These are phyloP conservation scores for Heliconius nattereri DNA, from an alignment of 1,140 invertebrate species.

Conservation along the genomic window DNA sequence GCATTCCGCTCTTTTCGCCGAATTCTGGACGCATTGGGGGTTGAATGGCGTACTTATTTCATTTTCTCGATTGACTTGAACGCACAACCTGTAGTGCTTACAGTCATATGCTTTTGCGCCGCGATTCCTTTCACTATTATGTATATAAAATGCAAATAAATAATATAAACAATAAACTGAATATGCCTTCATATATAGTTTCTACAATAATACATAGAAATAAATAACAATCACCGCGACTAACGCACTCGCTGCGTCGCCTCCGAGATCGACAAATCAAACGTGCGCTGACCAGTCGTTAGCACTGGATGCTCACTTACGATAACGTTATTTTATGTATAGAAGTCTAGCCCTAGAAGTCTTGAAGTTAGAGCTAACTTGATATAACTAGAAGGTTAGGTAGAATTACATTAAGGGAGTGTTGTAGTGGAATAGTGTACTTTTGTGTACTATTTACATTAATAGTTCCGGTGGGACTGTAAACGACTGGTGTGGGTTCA, in stretches of 20 bases:
- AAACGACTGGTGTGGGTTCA: no score
- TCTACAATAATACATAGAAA: background rate
- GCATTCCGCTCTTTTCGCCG: no score
- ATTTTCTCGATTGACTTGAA: background rate
- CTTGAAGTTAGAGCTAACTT: background rate
- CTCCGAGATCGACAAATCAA: background rate
- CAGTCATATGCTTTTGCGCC: background rate
- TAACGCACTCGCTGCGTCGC: background rate
- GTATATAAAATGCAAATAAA: no score
- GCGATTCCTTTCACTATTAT: no score
- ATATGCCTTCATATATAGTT: no score
- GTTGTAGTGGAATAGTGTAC: background rate
- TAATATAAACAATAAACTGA: no score
- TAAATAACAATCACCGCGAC: constrained; percentile 6
- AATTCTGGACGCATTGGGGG: no score
- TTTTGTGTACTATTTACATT: background rate
- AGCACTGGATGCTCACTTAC: background rate
- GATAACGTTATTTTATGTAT: constrained; percentile 7
- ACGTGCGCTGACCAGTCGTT: constrained; percentile 7
- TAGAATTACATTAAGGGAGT: background rate
- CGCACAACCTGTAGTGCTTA: background rate
- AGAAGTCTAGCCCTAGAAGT: background rate
- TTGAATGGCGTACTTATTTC: no score
- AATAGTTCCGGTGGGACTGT: background rate
- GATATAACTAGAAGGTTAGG: background rate